Evolutionary conservation across 2,888 invertebrate species (phyloP).

Genomic region (Cephus spinipes): DNA sequence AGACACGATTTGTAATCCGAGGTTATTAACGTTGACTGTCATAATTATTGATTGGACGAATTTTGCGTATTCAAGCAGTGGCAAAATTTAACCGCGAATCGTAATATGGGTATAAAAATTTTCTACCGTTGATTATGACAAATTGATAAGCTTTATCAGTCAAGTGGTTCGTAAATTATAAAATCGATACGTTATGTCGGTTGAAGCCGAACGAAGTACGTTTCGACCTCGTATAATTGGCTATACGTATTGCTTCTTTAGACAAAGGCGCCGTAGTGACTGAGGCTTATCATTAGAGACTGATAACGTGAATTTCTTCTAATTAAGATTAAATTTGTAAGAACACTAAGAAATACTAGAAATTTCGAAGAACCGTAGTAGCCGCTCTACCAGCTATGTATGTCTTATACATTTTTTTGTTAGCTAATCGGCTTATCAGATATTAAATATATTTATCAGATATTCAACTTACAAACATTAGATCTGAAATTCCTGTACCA

Average conservation of each 20-base stretch:
- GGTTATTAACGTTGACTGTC: not conserved
- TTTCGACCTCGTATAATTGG: not conserved
- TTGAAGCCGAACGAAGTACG: not conserved
- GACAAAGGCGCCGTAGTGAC: not conserved
- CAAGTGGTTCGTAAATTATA: not conserved
- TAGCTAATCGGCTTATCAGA: not conserved
- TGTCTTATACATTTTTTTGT: not conserved
- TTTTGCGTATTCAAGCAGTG: not conserved
- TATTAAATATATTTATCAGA: not conserved
- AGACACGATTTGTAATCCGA: not conserved
- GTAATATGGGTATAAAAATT: not conserved
- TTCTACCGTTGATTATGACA: not conserved
- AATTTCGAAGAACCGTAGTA: not conserved
- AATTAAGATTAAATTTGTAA: not conserved
- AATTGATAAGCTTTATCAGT: not conserved
- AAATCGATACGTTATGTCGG: not conserved
- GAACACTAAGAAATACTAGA: not conserved
- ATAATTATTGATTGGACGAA: not conserved
- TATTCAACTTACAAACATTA: conserved; percentile 16
- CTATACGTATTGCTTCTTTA: not conserved
- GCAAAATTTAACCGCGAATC: not conserved
- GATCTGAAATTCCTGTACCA: conserved; percentile 6
- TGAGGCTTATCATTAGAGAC: not conserved
- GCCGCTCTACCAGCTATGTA: no score
- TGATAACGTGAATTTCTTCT: not conserved